Evolutionary conservation across 2,797 vertebrate species (phyloP).

Genomic region (Bucorvus abyssinicus): DNA sequence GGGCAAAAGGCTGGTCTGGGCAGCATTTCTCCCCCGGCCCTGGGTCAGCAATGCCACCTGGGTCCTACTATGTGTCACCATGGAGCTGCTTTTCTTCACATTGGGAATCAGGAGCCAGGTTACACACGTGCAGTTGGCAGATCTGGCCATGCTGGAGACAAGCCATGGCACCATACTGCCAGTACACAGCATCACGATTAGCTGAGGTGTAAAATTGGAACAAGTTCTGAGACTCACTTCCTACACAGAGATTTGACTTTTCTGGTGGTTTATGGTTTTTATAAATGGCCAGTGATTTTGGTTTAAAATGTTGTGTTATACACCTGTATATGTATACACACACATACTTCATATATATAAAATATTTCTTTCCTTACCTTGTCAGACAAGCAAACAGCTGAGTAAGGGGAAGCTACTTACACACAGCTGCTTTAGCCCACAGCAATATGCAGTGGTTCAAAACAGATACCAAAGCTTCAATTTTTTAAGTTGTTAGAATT

Average conservation of each 20-base stretch:
- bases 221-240: background rate
- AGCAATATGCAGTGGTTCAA: background rate
- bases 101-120: rapidly evolving
- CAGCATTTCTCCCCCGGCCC: background rate
- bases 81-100: background rate
- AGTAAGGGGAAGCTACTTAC: background rate
- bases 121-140: rapidly evolving
- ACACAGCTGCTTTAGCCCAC: background rate
- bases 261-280: background rate
- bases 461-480: background rate
- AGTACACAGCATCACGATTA: rapidly evolving
- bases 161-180: background rate
- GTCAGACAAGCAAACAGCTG: background rate
- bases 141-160: background rate
- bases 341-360: background rate
- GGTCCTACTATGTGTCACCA: background rate
- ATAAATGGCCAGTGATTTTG: background rate
- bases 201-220: background rate
- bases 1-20: rapidly evolving
- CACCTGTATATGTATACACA: rapidly evolving
- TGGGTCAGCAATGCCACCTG: background rate
- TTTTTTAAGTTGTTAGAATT: background rate
- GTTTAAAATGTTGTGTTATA: background rate
- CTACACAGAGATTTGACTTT: background rate
- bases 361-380: background rate